These are phyloP conservation scores for Linnaemya vulpina DNA, from an alignment of 2,888 invertebrate genomes.

Conservation along the genomic window DNA sequence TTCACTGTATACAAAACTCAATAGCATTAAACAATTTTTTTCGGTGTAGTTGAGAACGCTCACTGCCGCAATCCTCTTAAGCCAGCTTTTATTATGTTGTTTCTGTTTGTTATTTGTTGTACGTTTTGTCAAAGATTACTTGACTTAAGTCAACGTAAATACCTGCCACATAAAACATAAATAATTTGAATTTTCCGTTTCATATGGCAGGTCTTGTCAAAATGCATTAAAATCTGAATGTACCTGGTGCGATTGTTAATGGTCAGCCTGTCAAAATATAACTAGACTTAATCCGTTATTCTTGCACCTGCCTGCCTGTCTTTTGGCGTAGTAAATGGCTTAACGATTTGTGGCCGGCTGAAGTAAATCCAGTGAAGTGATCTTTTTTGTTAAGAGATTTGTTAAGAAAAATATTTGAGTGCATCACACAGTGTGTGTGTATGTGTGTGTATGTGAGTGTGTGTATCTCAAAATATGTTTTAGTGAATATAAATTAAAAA, in stretches of 20 bases:
- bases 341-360: background rate
- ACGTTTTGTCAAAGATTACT: slow-evolving; percentile 44
- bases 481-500: too few species aligned
- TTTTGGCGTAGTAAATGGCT: background rate
- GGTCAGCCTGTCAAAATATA: slow-evolving; percentile 15
- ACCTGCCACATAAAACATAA: slow-evolving; percentile 45
- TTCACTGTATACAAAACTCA: too few species aligned
- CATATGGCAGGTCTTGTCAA: slow-evolving; percentile 46
- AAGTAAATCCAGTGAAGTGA: slow-evolving; percentile 7
- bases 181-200: slow-evolving; percentile 29
- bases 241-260: slow-evolving; percentile 39
- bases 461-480: too few species aligned
- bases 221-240: slow-evolving; percentile 19
- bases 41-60: slow-evolving; percentile 12
- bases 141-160: slow-evolving; percentile 27
- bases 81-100: background rate
- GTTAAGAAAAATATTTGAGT: too few species aligned
- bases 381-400: background rate
- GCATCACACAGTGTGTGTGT: too few species aligned
- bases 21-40: too few species aligned
- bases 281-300: slow-evolving; percentile 26
- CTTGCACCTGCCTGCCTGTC: slow-evolving; percentile 24
- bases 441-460: too few species aligned
- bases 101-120: slow-evolving; percentile 3
- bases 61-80: background rate